Evolutionary conservation across 2,888 invertebrate species (phyloP).

Genomic region (Sinotaia quadrata): DNA sequence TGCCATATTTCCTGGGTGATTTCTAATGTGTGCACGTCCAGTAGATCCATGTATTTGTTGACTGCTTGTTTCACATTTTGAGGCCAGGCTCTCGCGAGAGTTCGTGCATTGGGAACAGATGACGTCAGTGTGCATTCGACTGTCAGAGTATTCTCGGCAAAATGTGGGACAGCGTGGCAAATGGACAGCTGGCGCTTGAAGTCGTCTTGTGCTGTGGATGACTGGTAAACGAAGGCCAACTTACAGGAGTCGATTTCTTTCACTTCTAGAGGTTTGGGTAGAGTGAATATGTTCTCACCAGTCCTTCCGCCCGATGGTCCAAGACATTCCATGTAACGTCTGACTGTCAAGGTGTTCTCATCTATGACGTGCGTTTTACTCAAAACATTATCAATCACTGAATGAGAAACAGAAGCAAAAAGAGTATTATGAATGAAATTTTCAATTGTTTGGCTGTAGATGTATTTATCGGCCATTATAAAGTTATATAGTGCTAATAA

Average conservation of each 20-base stretch:
- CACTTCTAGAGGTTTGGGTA: constrained; percentile 22
- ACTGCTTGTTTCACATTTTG: constrained; percentile 8
- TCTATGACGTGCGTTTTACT: constrained; percentile 25
- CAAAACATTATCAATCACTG: constrained; percentile 16
- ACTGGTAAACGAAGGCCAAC: constrained; percentile 14
- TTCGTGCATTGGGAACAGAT: constrained; percentile 8
- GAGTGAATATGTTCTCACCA: constrained; percentile 15
- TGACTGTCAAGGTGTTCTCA: constrained; percentile 21
- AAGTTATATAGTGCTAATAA: too few relatives aligned
- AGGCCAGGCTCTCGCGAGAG: constrained; percentile 19
- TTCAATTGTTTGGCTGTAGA: too few relatives aligned
- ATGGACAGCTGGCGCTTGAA: neutral
- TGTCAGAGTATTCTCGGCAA: neutral
- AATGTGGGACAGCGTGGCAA: neutral
- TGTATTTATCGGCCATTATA: too few relatives aligned
- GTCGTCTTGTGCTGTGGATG: neutral
- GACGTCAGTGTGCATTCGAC: constrained; percentile 24
- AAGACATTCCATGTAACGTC: constrained; percentile 31
- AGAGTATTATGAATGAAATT: too few relatives aligned
- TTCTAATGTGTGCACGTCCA: neutral
- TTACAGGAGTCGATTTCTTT: constrained; percentile 17
- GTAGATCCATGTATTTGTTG: neutral
- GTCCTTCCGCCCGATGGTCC: constrained; percentile 20
- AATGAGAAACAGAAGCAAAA: too few relatives aligned
- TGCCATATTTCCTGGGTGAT: constrained; percentile 26